Evolutionary conservation across 2,888 invertebrate genomes (phyloP), one percentile per base, ranked within the genome.

Genomic region (Allolobophora icterica): DNA sequence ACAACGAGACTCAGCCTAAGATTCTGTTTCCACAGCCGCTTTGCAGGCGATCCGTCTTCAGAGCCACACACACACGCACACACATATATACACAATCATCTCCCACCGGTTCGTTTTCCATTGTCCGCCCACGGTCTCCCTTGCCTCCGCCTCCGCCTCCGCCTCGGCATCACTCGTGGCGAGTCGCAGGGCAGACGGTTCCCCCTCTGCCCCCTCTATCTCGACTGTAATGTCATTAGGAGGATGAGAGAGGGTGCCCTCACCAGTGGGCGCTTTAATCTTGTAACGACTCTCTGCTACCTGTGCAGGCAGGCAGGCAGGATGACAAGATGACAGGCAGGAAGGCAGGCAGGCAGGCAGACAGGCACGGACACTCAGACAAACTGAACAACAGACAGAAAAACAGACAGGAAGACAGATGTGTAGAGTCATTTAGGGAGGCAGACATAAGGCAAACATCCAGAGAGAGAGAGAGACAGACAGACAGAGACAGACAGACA

Each of bases 311-410:
- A 38, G 89, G 40, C 4, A 38, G 42, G 42, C 42, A 42, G 42
- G 42, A 5, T 24, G 52, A 24, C 24, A 52, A 15, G 52, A 1
- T 24, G 40, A 30, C 5, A 89, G 33, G 89, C 24, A 42, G 52
- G 42, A 2, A 42, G 52, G 33, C 30, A 58, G 90, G 33, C 42
- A 90, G 58, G 21, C 1, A 90, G 90, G 42, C 24, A 35, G 33
- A 83, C 24, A 90, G 34, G 34, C 30, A 90, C 83, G 52, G 21
- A 90, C n/a, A n/a, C n/a, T n/a, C n/a, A n/a, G n/a, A n/a, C n/a
- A n/a, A n/a, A n/a, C n/a, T n/a, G 34, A 21, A 21, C 83, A n/a
- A 38, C 33, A 71, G 90, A 11, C n/a, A 71, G 24, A 90, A 1
- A 17, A n/a, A 38, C 4, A 90, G 40, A 21, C n/a, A n/a, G 90